Evolutionary conservation across 2,113 vertebrate genomes (phyloP).

Genomic region (Pyxicephalus adspersus): DNA sequence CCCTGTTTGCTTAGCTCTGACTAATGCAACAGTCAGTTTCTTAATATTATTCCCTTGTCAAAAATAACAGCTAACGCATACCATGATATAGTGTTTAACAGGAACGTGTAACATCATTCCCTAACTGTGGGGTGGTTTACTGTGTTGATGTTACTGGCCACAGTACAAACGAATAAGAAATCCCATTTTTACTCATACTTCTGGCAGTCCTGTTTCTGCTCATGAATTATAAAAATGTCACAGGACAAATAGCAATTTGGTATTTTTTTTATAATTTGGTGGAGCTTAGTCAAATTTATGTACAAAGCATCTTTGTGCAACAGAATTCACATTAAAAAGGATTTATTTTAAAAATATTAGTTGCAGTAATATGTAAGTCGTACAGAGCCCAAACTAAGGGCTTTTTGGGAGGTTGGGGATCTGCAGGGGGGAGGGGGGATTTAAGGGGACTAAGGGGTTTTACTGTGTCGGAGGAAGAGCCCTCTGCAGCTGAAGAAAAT

Average conservation of each 20-base stretch:
- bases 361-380: no score
- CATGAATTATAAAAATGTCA: constrained; percentile 15
- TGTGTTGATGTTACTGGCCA: constrained; percentile 1
- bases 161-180: constrained; percentile 17
- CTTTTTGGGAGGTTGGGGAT: no score
- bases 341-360: no score
- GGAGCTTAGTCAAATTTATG: not conserved
- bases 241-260: not conserved
- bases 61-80: not conserved
- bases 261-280: not conserved
- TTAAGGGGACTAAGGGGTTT: no score
- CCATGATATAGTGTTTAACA: not conserved
- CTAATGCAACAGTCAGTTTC: constrained; percentile 6
- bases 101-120: constrained; percentile 1
- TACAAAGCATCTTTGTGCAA: not conserved
- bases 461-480: no score
- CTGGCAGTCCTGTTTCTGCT: constrained; percentile 12
- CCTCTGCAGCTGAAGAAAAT: no score
- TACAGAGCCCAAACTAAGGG: no score
- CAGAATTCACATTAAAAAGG: no score
- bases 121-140: not conserved
- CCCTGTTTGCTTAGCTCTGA: constrained; percentile 12
- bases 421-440: no score
- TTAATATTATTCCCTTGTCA: not conserved
- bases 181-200: constrained; percentile 16